Percentiles rank a stretch among this genome's conserved stretches.
phyloP scores from a whole-genome alignment of 2,888 invertebrate species.

The Eurois occulta region DNA sequence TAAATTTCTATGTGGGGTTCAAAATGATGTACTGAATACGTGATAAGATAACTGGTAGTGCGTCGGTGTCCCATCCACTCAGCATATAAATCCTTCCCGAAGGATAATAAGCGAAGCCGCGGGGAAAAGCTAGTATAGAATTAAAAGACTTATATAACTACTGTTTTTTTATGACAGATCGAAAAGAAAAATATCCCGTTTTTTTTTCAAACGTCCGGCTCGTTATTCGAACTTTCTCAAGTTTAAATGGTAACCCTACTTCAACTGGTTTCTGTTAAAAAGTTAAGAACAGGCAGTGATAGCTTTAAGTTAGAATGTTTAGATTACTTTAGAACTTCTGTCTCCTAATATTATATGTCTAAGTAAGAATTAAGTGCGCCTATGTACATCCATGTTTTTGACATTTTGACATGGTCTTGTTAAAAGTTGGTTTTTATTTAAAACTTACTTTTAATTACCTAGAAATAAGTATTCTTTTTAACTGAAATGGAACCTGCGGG shows the following conservation, averaged over 20 bases:
- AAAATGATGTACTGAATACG: no score
- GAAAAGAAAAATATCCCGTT: not conserved
- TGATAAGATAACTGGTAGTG: no score
- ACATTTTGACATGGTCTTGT: not conserved
- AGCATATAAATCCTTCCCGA: not conserved
- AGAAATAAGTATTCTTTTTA: not conserved
- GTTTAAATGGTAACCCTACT: not conserved
- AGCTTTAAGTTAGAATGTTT: slow-evolving; percentile 48
- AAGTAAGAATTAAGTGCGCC: slow-evolving; percentile 22
- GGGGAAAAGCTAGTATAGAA: not conserved
- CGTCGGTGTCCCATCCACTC: no score
- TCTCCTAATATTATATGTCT: slow-evolving; percentile 16
- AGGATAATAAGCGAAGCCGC: not conserved
- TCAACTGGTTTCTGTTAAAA: slow-evolving; percentile 33
- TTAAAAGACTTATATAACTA: not conserved
- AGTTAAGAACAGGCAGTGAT: slow-evolving; percentile 43
- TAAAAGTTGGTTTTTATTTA: not conserved
- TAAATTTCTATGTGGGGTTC: no score
- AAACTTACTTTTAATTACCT: not conserved
- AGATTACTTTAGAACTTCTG: slow-evolving; percentile 53
- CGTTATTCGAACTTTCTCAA: not conserved
- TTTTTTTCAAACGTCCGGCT: not conserved
- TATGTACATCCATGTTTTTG: slow-evolving; percentile 1
- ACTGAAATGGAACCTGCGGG: not conserved
- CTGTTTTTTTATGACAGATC: not conserved